phyloP scores from a whole-genome alignment of 2,888 invertebrate genomes.

The Lissonota sp. region DNA sequence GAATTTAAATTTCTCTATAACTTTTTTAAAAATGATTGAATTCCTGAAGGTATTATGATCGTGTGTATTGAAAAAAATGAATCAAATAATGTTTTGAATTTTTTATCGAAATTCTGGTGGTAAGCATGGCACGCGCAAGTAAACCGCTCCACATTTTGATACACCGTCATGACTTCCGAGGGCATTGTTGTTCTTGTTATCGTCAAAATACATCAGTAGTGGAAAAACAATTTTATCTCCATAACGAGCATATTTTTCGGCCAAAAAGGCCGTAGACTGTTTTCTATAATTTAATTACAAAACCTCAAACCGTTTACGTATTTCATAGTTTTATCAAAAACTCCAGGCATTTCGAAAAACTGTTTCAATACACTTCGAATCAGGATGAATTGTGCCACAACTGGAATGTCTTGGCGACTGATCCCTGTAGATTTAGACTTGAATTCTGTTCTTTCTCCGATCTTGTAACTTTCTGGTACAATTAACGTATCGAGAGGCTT shows the following conservation, averaged over 20 bases:
- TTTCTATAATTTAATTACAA: not conserved
- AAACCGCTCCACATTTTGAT: conserved; percentile 2
- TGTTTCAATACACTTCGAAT: not conserved
- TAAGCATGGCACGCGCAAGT: not conserved
- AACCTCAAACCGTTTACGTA: not conserved
- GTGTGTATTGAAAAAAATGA: conserved; percentile 7
- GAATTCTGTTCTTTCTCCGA: conserved; percentile 4
- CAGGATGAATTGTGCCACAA: conserved; percentile 1
- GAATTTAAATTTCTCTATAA: conserved; percentile 9
- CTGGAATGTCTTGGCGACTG: not conserved
- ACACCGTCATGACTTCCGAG: conserved; percentile 1
- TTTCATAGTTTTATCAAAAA: conserved; percentile 2
- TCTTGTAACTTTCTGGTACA: not conserved
- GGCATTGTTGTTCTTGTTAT: not conserved
- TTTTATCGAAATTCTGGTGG: conserved; percentile 2
- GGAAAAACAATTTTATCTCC: conserved; percentile 1
- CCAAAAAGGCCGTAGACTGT: not conserved
- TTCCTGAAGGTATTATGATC: conserved; percentile 9
- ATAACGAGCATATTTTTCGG: not conserved
- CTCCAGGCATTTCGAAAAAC: conserved; percentile 7
- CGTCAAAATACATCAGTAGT: not conserved
- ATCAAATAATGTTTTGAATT: conserved; percentile 8
- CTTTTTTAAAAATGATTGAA: conserved; percentile 16
- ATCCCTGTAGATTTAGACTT: not conserved
- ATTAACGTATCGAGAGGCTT: not conserved